Base-by-base conservation (phyloP, 2,797 vertebrate species). In the Takifugu ocellatus region DNA sequence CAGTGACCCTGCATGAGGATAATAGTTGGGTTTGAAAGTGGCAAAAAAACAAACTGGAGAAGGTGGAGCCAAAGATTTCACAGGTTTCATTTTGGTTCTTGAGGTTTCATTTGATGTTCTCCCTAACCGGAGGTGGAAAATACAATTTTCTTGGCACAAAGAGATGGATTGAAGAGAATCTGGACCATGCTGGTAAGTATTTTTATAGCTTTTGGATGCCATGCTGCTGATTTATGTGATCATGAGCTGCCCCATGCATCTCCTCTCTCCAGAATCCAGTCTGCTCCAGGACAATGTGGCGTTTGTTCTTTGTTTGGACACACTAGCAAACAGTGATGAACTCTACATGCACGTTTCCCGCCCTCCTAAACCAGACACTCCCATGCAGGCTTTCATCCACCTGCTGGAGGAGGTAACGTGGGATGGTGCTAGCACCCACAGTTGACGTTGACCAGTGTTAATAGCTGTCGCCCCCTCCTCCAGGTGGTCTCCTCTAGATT, bases 71-170 rank as follows among this genome's bases (percentile, higher is more conserved):
- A 39, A 39, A 39, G 9, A 2, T 39, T 39, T 39, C 12, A 5
- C 14, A 14, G 10, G 9, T 39, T 57, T 26, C 0, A 51, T 29
- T 39, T 54, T 62, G 49, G 9, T 51, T 44, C 72, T 67, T 24
- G 31, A 94, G 92, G 50, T 93, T 83, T 67, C 79, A 93, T 74
- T 75, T 94, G 21, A 84, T 94, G 72, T 93, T 93, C 72, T 89
- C 91, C 3, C 81, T 93, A 49, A 90, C 90, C 5, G 92, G 92
- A 50, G 92, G 90, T 61, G 93, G 92, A 36, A 94, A 93, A 62
- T 91, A 92, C 70, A 93, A 93, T 75, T 94, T 90, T 60, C 70
- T 90, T 5, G 93, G 93, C 58, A 93, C 92, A 46, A 94, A 92
- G 73, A 87, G 82, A n/a, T 93, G 91, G 92, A 77, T 94, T 42